Base-by-base conservation (phyloP, 1,140 invertebrate genomes). In the Drosophila baimaii region DNA sequence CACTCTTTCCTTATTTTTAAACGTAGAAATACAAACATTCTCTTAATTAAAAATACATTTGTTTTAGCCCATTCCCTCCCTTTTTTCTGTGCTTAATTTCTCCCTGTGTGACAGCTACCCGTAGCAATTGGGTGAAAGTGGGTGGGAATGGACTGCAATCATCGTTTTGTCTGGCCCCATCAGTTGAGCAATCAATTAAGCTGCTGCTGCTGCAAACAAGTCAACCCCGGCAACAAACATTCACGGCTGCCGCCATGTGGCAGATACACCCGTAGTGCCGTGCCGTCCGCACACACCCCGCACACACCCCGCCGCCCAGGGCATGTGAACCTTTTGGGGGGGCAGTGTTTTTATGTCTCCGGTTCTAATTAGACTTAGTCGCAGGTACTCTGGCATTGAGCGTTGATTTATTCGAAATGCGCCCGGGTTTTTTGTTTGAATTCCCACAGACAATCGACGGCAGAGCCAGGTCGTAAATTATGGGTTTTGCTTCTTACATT, bases 311-410 rank as follows among this genome's bases (percentile, higher is more conserved):
- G 25, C 46, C 46, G 15, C 19, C 44, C 29, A 4, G 13, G 63
- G 33, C 39, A 9, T 49, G 33, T 64, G 31, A 66, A 68, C 64
- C 64, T 66, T 68, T 66, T 68, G 64, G 21, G 41, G 41, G 44
- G 44, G 57, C 62, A 55, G 75, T 64, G 79, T 82, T 89, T 88
- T 80, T 89, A 84, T 89, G 84, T 89, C 84, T 89, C 84, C 84
- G 84, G 84, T 89, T 89, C 84, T 89, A 89, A 89, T 89, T 89
- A 84, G 72, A 89, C 82, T 68, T 79, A 68, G 75, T 80, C 47
- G 63, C 47, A 84, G 71, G 75, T 80, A 66, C 35, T 59, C 65
- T 88, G 83, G 77, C 83, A 88, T 89, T 88, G 83, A 89, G 80
- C 84, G 80, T 55, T 88, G 84, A 88, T 88, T 88, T 88, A 84